Percentiles rank a stretch among this genome's conserved stretches.
These are phyloP conservation scores for Drosophila neocordata DNA, from an alignment of 1,140 invertebrate genomes.

Conservation along the genomic window DNA sequence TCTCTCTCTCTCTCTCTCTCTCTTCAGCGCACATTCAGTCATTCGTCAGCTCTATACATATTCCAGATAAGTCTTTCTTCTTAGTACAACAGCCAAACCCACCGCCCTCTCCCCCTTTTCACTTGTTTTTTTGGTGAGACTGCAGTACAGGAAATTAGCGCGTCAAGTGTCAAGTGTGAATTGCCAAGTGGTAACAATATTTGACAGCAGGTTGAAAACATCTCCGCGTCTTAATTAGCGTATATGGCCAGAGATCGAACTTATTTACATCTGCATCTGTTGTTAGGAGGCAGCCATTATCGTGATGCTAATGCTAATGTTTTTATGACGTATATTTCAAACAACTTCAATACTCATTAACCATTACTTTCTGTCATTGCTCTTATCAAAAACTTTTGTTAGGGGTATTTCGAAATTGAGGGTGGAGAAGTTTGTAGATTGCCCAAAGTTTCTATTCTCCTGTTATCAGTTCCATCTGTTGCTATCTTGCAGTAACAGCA, in stretches of 20 bases:
- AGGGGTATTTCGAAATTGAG: neutral
- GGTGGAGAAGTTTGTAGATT: neutral
- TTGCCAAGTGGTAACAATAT: constrained; percentile 71
- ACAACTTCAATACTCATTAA: neutral
- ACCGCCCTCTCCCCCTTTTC: neutral
- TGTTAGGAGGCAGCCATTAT: neutral
- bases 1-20: constrained; percentile 27
- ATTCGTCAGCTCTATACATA: constrained; percentile 19
- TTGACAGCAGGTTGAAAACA: constrained; percentile 68
- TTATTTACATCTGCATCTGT: constrained; percentile 59
- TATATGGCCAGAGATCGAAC: constrained; percentile 16
- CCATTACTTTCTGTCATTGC: neutral
- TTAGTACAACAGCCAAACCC: constrained; percentile 5
- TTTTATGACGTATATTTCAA: neutral
- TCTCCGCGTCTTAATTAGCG: constrained; percentile 66
- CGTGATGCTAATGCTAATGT: constrained; percentile 10
- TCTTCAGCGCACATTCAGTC: constrained; percentile 22
- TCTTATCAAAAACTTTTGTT: neutral
- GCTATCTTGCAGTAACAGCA: constrained; percentile 4
- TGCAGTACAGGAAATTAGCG: constrained; percentile 68
- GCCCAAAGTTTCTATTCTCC: neutral
- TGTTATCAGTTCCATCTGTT: constrained; percentile 9
- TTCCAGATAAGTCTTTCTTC: constrained; percentile 17
- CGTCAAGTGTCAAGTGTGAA: constrained; percentile 76
- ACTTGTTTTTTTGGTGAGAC: neutral